phyloP scores from a whole-genome alignment of 2,797 vertebrate species.

The Spatula clypeata region DNA sequence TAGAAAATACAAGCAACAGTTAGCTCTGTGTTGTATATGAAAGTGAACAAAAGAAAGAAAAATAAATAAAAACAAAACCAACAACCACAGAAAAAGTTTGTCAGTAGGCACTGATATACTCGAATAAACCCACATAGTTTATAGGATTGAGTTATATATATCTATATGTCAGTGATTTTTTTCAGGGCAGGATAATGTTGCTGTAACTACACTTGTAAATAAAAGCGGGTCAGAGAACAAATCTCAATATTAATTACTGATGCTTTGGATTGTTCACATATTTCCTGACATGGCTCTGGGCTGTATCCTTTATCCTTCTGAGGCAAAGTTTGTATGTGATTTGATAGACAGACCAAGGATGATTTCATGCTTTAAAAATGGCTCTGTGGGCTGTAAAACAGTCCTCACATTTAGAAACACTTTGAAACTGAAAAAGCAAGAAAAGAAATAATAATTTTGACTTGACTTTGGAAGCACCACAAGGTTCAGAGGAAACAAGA shows the following conservation, averaged over 20 bases:
- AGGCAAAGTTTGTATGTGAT: neutral
- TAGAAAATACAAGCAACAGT: neutral
- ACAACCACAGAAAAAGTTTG: neutral
- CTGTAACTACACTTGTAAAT: neutral
- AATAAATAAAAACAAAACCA: neutral
- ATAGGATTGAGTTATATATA: neutral
- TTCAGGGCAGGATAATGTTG: accelerated
- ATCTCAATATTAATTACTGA: neutral
- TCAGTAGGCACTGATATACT: neutral
- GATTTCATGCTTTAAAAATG: neutral
- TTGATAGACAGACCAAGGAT: neutral
- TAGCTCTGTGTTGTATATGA: neutral
- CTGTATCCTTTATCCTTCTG: neutral
- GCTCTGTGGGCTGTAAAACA: neutral
- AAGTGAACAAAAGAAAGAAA: neutral
- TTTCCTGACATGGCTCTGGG: neutral
- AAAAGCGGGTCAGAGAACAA: neutral
- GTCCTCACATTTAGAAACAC: neutral
- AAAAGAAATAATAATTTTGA: neutral
- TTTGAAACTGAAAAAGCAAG: neutral
- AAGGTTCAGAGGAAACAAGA: neutral
- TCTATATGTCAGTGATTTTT: neutral
- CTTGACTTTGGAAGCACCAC: neutral
- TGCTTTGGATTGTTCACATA: neutral
- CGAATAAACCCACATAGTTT: neutral